A percentile compares a stretch with the other conserved stretches of the same genome.
These are phyloP conservation scores for Prosopocoilus inquinatus DNA, from an alignment of 2,888 invertebrate genomes.

Conservation along the genomic window DNA sequence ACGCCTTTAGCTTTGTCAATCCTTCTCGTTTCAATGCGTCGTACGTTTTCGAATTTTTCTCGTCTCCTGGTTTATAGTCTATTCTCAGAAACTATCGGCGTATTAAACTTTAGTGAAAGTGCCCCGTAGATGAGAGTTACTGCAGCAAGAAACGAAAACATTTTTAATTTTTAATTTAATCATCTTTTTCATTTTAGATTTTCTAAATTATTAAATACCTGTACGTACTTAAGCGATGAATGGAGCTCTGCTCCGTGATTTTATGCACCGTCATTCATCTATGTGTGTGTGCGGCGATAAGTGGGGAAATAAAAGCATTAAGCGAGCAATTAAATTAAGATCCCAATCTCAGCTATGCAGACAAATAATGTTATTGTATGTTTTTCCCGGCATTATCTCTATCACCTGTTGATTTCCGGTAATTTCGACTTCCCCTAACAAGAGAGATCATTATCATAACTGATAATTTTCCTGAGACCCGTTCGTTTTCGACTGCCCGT, in stretches of 20 bases:
- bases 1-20: constrained; percentile 4
- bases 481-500: too few relatives aligned
- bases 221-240: too few relatives aligned
- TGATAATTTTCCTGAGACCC: background rate
- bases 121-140: too few relatives aligned
- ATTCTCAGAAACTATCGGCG: constrained; percentile 11
- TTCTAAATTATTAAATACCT: too few relatives aligned
- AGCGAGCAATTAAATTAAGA: background rate
- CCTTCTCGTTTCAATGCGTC: constrained; percentile 17
- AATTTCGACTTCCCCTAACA: constrained; percentile 7
- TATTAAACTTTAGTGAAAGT: too few relatives aligned
- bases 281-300: too few relatives aligned
- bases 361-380: constrained; percentile 1
- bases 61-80: constrained; percentile 12
- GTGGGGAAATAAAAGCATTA: background rate
- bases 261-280: too few relatives aligned
- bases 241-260: too few relatives aligned
- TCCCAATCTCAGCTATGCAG: background rate
- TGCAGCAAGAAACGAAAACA: too few relatives aligned
- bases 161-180: too few relatives aligned
- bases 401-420: constrained; percentile 16
- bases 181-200: too few relatives aligned
- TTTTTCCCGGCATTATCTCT: constrained; percentile 6
- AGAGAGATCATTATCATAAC: constrained; percentile 11
- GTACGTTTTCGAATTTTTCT: constrained; percentile 14